Conservation (phyloP, 1,140 invertebrate species). For the Spodoptera litura region DNA sequence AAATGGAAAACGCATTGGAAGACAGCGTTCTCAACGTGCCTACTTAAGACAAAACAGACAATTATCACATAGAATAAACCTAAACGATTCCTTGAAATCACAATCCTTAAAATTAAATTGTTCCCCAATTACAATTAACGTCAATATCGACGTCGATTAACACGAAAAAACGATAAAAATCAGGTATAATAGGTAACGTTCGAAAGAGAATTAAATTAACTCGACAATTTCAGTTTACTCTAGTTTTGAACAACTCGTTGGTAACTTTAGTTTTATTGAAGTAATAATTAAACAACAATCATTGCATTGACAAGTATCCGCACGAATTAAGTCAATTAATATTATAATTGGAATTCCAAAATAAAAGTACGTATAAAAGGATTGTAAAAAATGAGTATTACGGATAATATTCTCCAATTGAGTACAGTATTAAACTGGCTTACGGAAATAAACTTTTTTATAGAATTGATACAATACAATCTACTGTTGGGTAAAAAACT, state of each 20-base stretch:
- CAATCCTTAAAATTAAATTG: constrained; percentile 82
- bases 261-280: constrained; percentile 81
- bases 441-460: constrained; percentile 32
- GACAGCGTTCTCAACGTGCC: constrained; percentile 76
- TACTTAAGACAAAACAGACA: constrained; percentile 72
- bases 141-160: constrained; percentile 73
- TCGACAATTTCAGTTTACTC: constrained; percentile 72
- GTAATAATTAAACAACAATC: constrained; percentile 58
- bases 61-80: constrained; percentile 82
- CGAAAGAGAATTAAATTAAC: constrained; percentile 79
- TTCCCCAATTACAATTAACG: constrained; percentile 79
- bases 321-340: constrained; percentile 8
- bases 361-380: constrained; percentile 42
- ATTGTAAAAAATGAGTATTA: constrained; percentile 76
- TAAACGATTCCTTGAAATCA: constrained; percentile 81
- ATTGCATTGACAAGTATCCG: constrained; percentile 56
- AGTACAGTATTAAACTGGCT: constrained; percentile 25
- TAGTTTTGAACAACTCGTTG: constrained; percentile 82
- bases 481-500: constrained; percentile 35
- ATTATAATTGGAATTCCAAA: constrained; percentile 37
- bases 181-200: constrained; percentile 84
- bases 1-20: constrained; percentile 80
- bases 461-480: constrained; percentile 22
- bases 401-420: constrained; percentile 50
- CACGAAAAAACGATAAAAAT: constrained; percentile 74